phyloP scores from a whole-genome alignment of 2,888 invertebrate genomes.

The Nephrotoma guestfalica region DNA sequence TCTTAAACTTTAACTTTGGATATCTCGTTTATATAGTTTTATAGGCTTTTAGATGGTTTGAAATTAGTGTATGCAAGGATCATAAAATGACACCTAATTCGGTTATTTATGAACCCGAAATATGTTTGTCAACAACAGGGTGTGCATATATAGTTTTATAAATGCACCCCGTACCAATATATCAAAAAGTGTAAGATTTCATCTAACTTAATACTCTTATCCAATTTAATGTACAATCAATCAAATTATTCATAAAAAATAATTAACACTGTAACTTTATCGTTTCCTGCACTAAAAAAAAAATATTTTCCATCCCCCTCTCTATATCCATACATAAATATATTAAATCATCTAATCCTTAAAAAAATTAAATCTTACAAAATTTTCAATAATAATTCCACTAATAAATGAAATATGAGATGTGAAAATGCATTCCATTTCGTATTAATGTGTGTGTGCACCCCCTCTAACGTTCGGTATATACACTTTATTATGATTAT shows the following conservation, averaged over 20 bases:
- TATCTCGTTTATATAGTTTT: not conserved
- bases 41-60: not conserved
- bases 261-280: not conserved
- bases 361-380: not conserved
- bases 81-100: not conserved
- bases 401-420: slow-evolving; percentile 21
- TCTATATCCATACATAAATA: not conserved
- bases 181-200: not conserved
- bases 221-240: not conserved
- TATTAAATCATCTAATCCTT: not conserved
- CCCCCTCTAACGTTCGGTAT: not conserved
- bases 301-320: not conserved
- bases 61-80: not conserved
- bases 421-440: slow-evolving; percentile 18
- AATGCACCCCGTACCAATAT: not conserved
- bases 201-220: not conserved
- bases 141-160: not conserved
- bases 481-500: slow-evolving; percentile 9
- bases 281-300: not conserved
- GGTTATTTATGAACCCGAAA: not conserved
- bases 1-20: not conserved
- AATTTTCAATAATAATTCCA: slow-evolving; percentile 9
- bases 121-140: not conserved
- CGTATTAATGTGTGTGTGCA: slow-evolving; percentile 8
- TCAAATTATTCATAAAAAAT: not conserved